Conservation (phyloP, 2,888 invertebrate species). For the Bedellia somnulentella region DNA sequence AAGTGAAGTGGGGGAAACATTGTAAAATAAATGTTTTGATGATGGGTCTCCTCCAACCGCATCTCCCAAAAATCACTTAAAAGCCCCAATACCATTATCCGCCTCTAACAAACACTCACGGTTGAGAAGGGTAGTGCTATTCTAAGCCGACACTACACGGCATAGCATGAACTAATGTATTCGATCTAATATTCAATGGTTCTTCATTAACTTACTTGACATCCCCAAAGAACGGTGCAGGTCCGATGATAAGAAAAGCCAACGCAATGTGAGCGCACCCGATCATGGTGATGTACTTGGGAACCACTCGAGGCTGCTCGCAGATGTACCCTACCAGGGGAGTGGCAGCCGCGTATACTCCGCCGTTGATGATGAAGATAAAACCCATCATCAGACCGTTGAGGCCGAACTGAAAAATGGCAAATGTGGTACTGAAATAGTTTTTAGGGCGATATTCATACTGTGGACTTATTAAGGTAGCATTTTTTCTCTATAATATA, state of each 20-base stretch:
- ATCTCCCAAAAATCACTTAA: no score
- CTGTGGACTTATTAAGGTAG: constrained; percentile 6
- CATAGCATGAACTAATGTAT: no score
- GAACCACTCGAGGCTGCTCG: constrained; percentile 65
- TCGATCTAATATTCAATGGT: no score
- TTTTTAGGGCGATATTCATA: not conserved
- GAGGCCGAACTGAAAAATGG: constrained; percentile 58
- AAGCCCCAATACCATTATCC: no score
- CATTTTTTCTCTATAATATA: no score
- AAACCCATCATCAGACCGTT: constrained; percentile 72
- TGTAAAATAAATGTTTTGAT: no score
- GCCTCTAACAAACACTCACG: no score
- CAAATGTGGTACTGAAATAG: not conserved
- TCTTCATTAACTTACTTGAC: no score
- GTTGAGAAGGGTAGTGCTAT: no score
- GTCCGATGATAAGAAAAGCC: constrained; percentile 77
- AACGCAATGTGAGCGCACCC: constrained; percentile 69
- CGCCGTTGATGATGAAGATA: constrained; percentile 85
- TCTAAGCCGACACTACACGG: no score
- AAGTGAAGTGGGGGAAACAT: no score
- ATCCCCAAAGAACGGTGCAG: constrained; percentile 78
- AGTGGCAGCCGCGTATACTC: constrained; percentile 76
- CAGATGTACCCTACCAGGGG: constrained; percentile 82
- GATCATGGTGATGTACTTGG: constrained; percentile 68
- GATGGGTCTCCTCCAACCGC: no score